These are phyloP conservation scores for Oryzias melastigma DNA, from an alignment of 2,113 vertebrate genomes.

Conservation along the genomic window DNA sequence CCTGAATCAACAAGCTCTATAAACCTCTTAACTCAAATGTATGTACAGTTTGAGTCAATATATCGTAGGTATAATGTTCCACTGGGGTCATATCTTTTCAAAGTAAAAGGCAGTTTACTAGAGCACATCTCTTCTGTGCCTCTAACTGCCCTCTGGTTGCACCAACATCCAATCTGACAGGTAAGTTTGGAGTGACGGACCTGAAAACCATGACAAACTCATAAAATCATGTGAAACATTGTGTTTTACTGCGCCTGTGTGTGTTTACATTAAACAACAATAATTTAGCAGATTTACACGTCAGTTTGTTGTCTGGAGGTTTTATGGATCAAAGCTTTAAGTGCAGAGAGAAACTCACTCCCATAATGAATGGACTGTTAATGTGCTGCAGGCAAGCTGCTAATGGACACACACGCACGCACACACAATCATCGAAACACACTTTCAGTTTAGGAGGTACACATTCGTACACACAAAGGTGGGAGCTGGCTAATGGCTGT, in stretches of 20 bases:
- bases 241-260: background rate
- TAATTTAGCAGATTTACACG: conserved; percentile 45
- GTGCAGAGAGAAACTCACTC: conserved; percentile 71
- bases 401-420: conserved; percentile 79
- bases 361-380: conserved; percentile 94
- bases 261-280: conserved; percentile 23
- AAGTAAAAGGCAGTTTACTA: too few species aligned
- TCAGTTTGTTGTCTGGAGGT: conserved; percentile 45
- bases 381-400: conserved; percentile 92
- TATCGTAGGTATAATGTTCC: too few species aligned
- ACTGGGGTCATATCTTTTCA: too few species aligned
- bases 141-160: too few species aligned
- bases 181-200: background rate
- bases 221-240: conserved; percentile 17
- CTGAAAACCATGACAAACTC: conserved; percentile 31
- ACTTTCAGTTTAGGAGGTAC: conserved; percentile 12
- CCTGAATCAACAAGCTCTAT: too few species aligned
- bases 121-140: too few species aligned
- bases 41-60: too few species aligned
- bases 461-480: conserved; percentile 29
- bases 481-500: conserved; percentile 59
- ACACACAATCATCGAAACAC: conserved; percentile 7
- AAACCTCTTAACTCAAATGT: too few species aligned
- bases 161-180: too few species aligned
- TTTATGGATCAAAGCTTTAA: conserved; percentile 63